A percentile compares a stretch with the other conserved stretches of the same genome.
Evolutionary conservation across 2,888 invertebrate species (phyloP).

Genomic region (Therioaphis trifolii): DNA sequence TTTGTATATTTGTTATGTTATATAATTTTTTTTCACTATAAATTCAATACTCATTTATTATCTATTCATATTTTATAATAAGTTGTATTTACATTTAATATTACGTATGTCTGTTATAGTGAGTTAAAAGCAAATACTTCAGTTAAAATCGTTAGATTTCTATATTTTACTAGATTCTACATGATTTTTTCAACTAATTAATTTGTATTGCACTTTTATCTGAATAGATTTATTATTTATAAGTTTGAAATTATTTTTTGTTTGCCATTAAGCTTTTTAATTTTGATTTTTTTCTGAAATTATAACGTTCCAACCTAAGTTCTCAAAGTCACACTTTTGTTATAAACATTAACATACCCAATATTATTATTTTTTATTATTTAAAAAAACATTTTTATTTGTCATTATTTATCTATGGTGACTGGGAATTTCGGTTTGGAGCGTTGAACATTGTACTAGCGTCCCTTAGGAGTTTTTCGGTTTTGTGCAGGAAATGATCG

Average conservation of each 20-base stretch:
- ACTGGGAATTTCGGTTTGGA: conserved; percentile 62
- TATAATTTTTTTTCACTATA: too few species aligned
- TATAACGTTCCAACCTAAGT: conserved; percentile 50
- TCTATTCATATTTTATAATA: too few species aligned
- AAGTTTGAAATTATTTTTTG: conserved; percentile 49
- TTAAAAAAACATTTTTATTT: conserved; percentile 35
- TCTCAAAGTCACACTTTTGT: conserved; percentile 41
- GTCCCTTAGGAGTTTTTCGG: conserved; percentile 96
- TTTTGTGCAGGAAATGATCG: conserved; percentile 97
- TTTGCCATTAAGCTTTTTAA: conserved; percentile 59
- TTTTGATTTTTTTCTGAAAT: conserved; percentile 5
- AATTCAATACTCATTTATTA: too few species aligned
- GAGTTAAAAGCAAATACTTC: too few species aligned
- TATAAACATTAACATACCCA: not conserved
- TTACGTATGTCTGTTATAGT: too few species aligned
- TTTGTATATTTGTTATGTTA: too few species aligned
- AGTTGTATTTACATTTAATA: too few species aligned
- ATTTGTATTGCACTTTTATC: too few species aligned
- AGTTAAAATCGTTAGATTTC: too few species aligned
- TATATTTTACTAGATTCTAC: too few species aligned
- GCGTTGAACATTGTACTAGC: conserved; percentile 67
- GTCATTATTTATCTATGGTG: conserved; percentile 66
- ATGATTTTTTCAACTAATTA: too few species aligned
- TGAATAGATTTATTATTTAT: conserved; percentile 50
- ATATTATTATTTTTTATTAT: conserved; percentile 11